These are phyloP conservation scores for Hydractinia symbiolongicarpus DNA, from an alignment of 30 jellyfish, hydroid and myxozoan species.

Conservation along the genomic window DNA sequence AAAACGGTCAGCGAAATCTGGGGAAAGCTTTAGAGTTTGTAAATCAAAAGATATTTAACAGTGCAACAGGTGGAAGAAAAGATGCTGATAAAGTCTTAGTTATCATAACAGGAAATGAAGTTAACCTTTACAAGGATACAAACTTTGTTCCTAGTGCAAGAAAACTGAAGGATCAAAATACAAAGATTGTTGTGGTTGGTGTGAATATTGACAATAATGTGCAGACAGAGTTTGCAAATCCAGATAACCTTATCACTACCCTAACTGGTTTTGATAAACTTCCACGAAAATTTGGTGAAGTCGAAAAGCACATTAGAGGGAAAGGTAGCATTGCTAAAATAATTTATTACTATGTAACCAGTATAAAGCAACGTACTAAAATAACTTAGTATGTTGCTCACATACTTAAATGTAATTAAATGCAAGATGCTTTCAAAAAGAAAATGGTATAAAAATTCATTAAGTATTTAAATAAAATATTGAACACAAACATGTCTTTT, in stretches of 20 bases:
- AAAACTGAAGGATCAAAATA: slow-evolving; percentile 34
- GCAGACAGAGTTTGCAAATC: background rate
- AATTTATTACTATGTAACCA: too few species aligned
- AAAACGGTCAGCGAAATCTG: slow-evolving; percentile 64
- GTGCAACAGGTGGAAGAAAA: background rate
- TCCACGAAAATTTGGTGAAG: background rate
- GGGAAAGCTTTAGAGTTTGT: slow-evolving; percentile 38
- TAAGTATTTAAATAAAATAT: background rate
- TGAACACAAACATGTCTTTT: background rate
- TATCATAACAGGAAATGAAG: slow-evolving; percentile 52
- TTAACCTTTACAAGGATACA: slow-evolving; percentile 35
- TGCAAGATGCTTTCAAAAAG: too few species aligned
- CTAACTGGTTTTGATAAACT: background rate
- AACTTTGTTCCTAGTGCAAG: slow-evolving; percentile 34
- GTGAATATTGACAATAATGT: slow-evolving; percentile 37
- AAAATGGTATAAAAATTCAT: background rate
- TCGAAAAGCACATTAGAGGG: background rate
- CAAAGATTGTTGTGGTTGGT: slow-evolving; percentile 47
- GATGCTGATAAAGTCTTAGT: slow-evolving; percentile 41
- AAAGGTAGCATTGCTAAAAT: background rate
- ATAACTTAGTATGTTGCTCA: too few species aligned
- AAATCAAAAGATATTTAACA: slow-evolving; percentile 8
- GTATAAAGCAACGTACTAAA: too few species aligned
- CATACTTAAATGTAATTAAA: too few species aligned
- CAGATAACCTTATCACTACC: background rate